Evolutionary conservation across 2,888 invertebrate genomes (phyloP).

Genomic region (Nasonia oneida): DNA sequence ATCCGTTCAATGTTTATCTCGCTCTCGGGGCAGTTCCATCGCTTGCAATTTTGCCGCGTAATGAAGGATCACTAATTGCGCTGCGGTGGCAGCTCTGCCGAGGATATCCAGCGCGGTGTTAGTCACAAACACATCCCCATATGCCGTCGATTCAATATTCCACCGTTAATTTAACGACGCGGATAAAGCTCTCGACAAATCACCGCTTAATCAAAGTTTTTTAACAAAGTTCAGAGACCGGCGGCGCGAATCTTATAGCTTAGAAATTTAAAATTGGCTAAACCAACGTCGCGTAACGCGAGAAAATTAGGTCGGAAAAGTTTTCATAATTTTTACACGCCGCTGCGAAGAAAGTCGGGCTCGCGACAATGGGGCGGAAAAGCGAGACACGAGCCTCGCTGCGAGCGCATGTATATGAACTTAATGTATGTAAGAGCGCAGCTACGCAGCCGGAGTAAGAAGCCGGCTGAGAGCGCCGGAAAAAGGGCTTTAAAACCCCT

Average conservation of each 20-base stretch:
- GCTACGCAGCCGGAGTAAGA: not conserved
- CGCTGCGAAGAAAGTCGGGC: not conserved
- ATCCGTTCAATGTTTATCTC: not conserved
- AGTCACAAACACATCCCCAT: no score
- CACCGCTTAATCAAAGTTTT: slow-evolving; percentile 40
- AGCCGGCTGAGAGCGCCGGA: not conserved
- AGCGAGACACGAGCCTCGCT: not conserved
- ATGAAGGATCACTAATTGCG: slow-evolving; percentile 7
- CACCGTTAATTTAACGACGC: slow-evolving; percentile 1
- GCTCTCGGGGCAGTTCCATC: not conserved
- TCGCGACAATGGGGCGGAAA: not conserved
- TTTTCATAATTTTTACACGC: slow-evolving; percentile 53
- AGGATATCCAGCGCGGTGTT: no score
- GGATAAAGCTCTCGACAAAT: not conserved
- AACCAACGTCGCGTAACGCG: not conserved
- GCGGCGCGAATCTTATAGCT: slow-evolving; percentile 19
- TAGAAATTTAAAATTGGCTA: slow-evolving; percentile 48
- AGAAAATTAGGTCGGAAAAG: slow-evolving; percentile 42
- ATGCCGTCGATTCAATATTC: not conserved
- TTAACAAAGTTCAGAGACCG: not conserved
- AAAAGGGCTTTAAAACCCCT: slow-evolving; percentile 17
- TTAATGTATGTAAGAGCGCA: slow-evolving; percentile 6
- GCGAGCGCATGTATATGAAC: not conserved
- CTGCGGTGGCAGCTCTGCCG: no score
- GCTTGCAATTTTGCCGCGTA: not conserved